These are phyloP conservation scores for Chelonus insularis DNA, from an alignment of 1,140 invertebrate genomes.

Conservation along the genomic window DNA sequence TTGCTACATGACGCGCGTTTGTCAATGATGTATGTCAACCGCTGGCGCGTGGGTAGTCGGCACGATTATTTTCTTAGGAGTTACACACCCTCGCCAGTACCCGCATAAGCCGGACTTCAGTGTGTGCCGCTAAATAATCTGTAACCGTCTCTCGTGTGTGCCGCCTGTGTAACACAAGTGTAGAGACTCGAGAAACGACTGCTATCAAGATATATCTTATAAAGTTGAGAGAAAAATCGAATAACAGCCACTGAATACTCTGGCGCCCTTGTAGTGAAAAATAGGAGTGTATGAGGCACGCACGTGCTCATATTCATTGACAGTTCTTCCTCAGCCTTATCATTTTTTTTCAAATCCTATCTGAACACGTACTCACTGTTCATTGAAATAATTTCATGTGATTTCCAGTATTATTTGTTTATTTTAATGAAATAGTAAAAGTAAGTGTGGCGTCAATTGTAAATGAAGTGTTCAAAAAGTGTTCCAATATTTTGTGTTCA, in stretches of 20 bases:
- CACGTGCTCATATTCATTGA: constrained; percentile 34
- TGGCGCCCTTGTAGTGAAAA: constrained; percentile 31
- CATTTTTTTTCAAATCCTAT: too few species aligned
- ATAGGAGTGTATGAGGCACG: constrained; percentile 29
- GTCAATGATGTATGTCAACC: constrained; percentile 15
- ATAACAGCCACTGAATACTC: constrained; percentile 2
- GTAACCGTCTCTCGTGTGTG: constrained; percentile 13
- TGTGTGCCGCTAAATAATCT: constrained; percentile 25
- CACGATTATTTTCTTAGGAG: constrained; percentile 19
- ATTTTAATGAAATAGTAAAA: too few species aligned
- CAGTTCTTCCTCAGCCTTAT: constrained; percentile 14
- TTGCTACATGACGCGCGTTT: neutral
- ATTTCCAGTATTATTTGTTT: too few species aligned
- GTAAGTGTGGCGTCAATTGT: too few species aligned
- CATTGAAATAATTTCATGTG: too few species aligned
- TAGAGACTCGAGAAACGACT: neutral
- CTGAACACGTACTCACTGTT: too few species aligned
- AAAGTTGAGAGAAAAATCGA: constrained; percentile 10
- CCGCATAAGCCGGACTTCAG: neutral
- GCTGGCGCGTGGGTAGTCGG: constrained; percentile 12
- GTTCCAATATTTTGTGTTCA: neutral
- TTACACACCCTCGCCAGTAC: constrained; percentile 18
- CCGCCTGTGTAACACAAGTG: constrained; percentile 11
- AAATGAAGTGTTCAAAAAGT: too few species aligned
- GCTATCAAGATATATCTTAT: constrained; percentile 4